Evolutionary conservation across 2,888 invertebrate genomes (phyloP), one percentile per base, ranked within the genome.

Genomic region (Pachymerium ferrugineum): DNA sequence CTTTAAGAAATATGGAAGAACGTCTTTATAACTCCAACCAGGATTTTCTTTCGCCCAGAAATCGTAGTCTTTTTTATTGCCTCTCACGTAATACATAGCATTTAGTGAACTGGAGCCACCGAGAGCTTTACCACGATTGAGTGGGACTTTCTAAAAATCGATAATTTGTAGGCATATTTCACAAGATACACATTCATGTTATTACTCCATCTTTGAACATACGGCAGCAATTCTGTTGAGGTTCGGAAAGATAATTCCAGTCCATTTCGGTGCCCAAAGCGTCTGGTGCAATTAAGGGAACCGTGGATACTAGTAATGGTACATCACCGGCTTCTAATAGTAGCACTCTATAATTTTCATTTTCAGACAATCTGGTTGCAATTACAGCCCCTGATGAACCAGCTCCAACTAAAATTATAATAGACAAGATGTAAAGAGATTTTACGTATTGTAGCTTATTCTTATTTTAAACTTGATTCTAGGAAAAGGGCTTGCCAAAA

Each of bases 41-140:
- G 78, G 75, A 8, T 83, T 83, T 3, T 84, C 84, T 25, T 75
- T 77, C 70, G 82, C 82, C 84, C 84, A 84, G 3, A 80, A 78
- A 76, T 84, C 83, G 76, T 83, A 84, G 78, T 84, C 84, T 33
- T 76, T 78, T 19, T 81, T 81, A 77, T 84, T 82, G 0, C 84
- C 84, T 68, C 84, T 79, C 19, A 84, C 80, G 76, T 84, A 84
- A 3, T 78, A 82, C 84, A 84, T 84, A 73, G 84, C 84, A 78
- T 84, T 84, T 10, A 84, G 79, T 4, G 83, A 81, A 8, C 84
- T 84, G 31, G 82, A 82, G 0, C 84, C 84, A 3, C 84, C 84
- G 78, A 81, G 81, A 1, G 83, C 82, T 33, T 82, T 78, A 4
- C 83, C 84, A 22, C 84, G 77, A n/a, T n/a, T n/a, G n/a, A n/a